Evolutionary conservation across 2,113 vertebrate genomes (phyloP).

Genomic region (Apodemus speciosus): DNA sequence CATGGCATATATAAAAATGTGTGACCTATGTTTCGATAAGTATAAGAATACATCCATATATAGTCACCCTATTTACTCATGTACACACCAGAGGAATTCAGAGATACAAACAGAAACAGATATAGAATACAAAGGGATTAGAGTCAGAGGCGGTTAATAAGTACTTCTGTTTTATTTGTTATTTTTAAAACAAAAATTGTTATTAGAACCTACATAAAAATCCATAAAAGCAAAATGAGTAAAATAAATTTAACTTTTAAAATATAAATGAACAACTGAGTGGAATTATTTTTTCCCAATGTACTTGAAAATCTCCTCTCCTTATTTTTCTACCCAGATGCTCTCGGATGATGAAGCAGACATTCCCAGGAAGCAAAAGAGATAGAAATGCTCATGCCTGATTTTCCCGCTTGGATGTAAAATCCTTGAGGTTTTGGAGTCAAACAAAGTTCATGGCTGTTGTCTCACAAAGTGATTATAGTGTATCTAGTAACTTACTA

Average conservation of each 20-base stretch:
- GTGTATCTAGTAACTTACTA: neutral
- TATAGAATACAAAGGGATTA: neutral
- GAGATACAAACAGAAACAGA: neutral
- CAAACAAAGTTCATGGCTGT: neutral
- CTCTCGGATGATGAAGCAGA: neutral
- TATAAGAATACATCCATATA: neutral
- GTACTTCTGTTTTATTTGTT: neutral
- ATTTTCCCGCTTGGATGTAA: neutral
- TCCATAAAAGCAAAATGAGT: neutral
- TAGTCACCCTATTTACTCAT: neutral
- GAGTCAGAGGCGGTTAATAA: neutral
- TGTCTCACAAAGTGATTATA: neutral
- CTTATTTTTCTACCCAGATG: neutral
- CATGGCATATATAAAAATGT: neutral
- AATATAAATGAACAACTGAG: constrained; percentile 8
- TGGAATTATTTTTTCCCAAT: neutral
- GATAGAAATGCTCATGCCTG: neutral
- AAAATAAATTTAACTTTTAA: neutral
- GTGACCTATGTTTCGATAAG: neutral
- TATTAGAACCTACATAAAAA: neutral
- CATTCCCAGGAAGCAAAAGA: constrained; percentile 2
- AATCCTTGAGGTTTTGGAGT: neutral
- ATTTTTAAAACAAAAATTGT: neutral
- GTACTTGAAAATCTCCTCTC: neutral
- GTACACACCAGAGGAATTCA: neutral